Conservation (phyloP, 92 coral and sea anemone genomes). For the Hydrozoanthus gracilis region DNA sequence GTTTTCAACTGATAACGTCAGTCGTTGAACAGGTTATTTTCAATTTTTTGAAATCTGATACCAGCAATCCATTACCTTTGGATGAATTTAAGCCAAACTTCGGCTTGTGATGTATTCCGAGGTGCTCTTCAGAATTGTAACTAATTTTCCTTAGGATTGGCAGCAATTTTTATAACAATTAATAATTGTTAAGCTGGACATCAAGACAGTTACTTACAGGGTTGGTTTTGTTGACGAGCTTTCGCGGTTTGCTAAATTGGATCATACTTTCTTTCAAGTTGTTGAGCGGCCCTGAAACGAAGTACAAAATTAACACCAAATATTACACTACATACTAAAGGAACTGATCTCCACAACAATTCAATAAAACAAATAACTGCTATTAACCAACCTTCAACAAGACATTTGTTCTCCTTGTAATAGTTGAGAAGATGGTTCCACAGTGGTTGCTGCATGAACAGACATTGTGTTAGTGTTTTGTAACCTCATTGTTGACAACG, state of each 20-base stretch:
- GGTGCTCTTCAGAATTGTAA: no score
- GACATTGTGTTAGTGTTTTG: not conserved
- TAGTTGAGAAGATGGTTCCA: conserved; percentile 99
- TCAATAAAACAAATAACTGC: no score
- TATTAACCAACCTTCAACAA: conserved; percentile 86
- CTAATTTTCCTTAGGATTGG: no score
- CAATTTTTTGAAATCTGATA: no score
- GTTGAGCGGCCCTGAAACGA: conserved; percentile 88
- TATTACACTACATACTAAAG: not conserved
- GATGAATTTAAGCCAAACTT: no score
- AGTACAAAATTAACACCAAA: not conserved
- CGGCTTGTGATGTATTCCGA: no score
- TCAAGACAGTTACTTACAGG: conserved; percentile 66
- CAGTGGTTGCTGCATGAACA: conserved; percentile 84
- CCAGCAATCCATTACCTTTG: no score
- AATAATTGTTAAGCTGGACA: no score
- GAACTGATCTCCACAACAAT: not conserved
- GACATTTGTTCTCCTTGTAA: conserved; percentile 97
- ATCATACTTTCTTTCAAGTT: conserved; percentile 99
- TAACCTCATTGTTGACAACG: no score
- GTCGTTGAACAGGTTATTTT: no score
- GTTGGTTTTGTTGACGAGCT: conserved; percentile 96
- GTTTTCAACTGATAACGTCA: no score
- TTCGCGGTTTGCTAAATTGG: conserved; percentile 98
- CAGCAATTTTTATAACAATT: not conserved